Base-by-base conservation (phyloP, 2,113 vertebrate genomes). In the Mirounga angustirostris region DNA sequence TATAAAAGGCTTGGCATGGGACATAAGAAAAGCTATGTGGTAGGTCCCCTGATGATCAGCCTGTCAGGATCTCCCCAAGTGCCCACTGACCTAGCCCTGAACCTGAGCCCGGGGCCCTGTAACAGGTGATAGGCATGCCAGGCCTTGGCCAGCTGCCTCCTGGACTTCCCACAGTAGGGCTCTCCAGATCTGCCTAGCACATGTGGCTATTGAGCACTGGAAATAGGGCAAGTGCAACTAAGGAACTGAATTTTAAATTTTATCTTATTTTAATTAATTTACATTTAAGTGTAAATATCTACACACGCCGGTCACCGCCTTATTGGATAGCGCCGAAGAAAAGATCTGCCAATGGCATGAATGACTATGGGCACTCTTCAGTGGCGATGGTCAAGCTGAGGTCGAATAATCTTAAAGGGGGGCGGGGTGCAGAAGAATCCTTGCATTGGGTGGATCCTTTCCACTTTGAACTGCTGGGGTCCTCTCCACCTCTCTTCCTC, bases 221-320 rank as follows among this genome's bases (percentile, higher is more conserved):
- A 83, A 89, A 84, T 30, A 28, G 0, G 10, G 30, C 83, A 36
- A 82, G 10, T 58, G 6, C 2, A 15, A 69, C 43, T 36, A 63
- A 85, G 69, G 22, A n/a, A 36, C 56, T 90, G 73, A 63, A 92
- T 79, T 95, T 93, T 86, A 59, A 67, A 46, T 86, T 79, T 54
- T 26, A 85, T 59, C 59, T 84, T 5, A 43, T 91, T 91, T 59
- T n/a, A 61, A 86, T 86, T 74, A 59, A 46, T 76, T 92, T 92
- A 11, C 40, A 74, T 52, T 86, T 82, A 85, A 79, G 63, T 52
- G 19, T 50, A 61, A 56, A 58, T 54, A 56, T 43, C 63, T 18
- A 28, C 0, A 18, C 43, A 15, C 8, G n/a, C 63, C 71, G 58
- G 52, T 58, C 59, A 46, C 22, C 73, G 63, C 67, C 79, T 78